Conservation (phyloP, 2,797 vertebrate species). For the Cygnus olor region DNA sequence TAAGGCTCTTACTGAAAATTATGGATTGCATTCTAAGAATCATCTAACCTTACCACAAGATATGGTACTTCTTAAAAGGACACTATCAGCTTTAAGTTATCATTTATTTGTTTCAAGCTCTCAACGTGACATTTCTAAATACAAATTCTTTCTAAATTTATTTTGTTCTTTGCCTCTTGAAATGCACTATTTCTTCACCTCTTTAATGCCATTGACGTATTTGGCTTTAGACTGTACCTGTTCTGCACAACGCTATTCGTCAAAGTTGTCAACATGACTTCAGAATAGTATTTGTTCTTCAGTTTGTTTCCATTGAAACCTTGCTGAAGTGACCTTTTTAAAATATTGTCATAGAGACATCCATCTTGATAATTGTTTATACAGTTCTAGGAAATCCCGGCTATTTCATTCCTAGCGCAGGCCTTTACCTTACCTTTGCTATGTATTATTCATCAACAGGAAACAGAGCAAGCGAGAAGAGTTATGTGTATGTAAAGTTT, state of each 20-base stretch:
- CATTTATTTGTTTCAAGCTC: not conserved
- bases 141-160: not conserved
- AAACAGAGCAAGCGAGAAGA: not conserved
- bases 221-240: not conserved
- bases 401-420: not conserved
- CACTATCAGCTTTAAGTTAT: not conserved
- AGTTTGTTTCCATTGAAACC: not conserved
- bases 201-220: not conserved
- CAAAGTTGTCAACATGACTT: not conserved
- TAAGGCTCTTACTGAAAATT: not conserved
- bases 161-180: constrained; percentile 16
- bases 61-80: not conserved
- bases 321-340: not conserved
- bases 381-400: not conserved
- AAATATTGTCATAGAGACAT: not conserved
- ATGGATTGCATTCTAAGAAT: constrained; percentile 18
- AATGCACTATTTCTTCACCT: not conserved
- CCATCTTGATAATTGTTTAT: not conserved
- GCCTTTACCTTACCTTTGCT: not conserved
- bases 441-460: not conserved
- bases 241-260: not conserved
- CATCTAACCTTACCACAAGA: not conserved
- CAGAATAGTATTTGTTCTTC: not conserved
- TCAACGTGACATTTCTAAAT: not conserved
- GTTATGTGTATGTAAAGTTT: not conserved